Conservation (phyloP, 30 jellyfish, hydroid and myxozoan genomes). For the Haliclystus octoradiatus region DNA sequence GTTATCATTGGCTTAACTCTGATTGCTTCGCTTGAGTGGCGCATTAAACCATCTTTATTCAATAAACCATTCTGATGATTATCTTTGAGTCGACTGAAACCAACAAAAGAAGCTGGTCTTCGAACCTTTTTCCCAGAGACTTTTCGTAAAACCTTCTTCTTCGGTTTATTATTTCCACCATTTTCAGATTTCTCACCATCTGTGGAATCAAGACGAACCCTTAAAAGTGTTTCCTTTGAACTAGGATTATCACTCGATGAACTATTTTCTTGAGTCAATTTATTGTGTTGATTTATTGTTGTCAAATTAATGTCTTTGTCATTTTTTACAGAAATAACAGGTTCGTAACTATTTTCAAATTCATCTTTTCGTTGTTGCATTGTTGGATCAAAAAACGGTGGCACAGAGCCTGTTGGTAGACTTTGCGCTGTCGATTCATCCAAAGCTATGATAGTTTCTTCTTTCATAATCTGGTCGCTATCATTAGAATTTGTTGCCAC, state of each 20-base stretch:
- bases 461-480: not conserved
- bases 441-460: not conserved
- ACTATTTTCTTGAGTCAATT: not conserved
- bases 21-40: not conserved
- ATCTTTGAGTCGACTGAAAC: not conserved
- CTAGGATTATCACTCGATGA: not conserved
- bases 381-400: not conserved
- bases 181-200: too few relatives aligned
- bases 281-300: not conserved
- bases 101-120: not conserved
- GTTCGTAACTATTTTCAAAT: too few relatives aligned
- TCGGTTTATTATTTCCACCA: not conserved
- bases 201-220: too few relatives aligned
- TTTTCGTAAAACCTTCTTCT: not conserved
- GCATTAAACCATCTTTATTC: not conserved
- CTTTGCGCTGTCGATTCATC: not conserved
- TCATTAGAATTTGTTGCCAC: too few relatives aligned
- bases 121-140: not conserved
- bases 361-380: not conserved
- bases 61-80: too few relatives aligned
- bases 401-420: not conserved
- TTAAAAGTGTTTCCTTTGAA: not conserved
- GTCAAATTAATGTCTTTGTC: not conserved
- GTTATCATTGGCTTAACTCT: not conserved
- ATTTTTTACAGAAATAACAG: too few relatives aligned